Base-by-base conservation (phyloP, 2,113 vertebrate genomes). In the Macrotis lagotis region DNA sequence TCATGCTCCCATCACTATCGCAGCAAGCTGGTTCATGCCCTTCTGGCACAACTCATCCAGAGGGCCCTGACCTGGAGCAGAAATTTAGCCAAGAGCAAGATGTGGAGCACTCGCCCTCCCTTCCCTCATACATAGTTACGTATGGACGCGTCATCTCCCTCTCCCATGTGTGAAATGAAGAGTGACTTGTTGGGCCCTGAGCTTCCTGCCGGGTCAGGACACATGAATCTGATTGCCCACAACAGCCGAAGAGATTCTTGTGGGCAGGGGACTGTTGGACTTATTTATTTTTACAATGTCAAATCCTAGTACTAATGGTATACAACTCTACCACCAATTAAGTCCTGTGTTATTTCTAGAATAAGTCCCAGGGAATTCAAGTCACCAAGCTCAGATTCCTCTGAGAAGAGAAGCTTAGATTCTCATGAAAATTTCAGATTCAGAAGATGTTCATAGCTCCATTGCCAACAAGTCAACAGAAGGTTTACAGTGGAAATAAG, bases 401-500 rank as follows among this genome's bases (percentile, higher is more conserved):
- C 48, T 48, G 8, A 59, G 49, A 24, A 53, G 2, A 91, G 53
- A 51, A 83, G 66, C 9, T 52, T n/a, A 92, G 88, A 51, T 92
- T 91, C 59, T 74, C 52, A 11, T 48, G 47, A 94, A 47, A 74
- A 1, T 47, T 91, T 95, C 55, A 91, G 50, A 92, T 93, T 59
- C 49, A 89, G 96, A 12, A 94, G 49, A 25, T 51, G 59, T 93
- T 92, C 88, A 14, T 91, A 50, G 25, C 0, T 24, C 96, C 91
- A 88, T 83, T 93, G 53, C 91, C 2, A 97, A 6, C 48, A 55
- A 55, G 1, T 92, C 59, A 19, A 92, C 47, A 93, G 24, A 94
- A 50, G 11, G 90, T 96, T 95, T 92, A 51, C 91, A 94, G 96
- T 6, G 91, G 53, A 97, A 94, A 96, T 89, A 50, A 3, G 0